Evolutionary conservation across 53 echinoderm and acorn worm genomes (phyloP).

Genomic region (Glandiceps talaboti): DNA sequence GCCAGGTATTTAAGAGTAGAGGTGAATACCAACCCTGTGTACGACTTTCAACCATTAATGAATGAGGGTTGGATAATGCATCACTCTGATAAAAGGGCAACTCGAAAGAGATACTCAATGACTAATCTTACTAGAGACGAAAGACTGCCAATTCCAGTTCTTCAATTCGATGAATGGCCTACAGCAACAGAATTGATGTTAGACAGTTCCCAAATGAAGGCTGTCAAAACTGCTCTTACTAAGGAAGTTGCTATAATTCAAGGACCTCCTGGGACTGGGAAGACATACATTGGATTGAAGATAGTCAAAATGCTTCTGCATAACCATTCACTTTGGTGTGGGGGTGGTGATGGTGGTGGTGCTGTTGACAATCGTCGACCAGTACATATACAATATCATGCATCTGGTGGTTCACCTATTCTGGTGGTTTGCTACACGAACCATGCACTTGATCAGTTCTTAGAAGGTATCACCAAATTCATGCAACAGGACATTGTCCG

Average conservation of each 20-base stretch:
- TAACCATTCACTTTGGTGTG: background rate
- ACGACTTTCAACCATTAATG: background rate
- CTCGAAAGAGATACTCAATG: background rate
- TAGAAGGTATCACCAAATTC: conserved; percentile 63
- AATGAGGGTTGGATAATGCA: background rate
- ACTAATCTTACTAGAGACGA: background rate
- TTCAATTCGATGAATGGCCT: conserved; percentile 38
- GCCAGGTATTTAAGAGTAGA: conserved; percentile 23
- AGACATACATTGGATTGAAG: conserved; percentile 66
- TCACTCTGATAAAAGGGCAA: background rate
- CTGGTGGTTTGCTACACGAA: conserved; percentile 78
- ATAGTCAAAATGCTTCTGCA: conserved; percentile 42
- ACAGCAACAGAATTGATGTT: conserved; percentile 17
- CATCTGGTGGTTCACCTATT: conserved; percentile 34
- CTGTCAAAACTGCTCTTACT: conserved; percentile 51
- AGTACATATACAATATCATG: background rate
- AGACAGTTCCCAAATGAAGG: conserved; percentile 49
- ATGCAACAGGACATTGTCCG: conserved; percentile 46
- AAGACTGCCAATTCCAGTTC: background rate
- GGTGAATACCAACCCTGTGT: background rate
- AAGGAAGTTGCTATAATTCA: conserved; percentile 58
- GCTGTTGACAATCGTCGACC: too few relatives aligned
- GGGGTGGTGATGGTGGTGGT: background rate
- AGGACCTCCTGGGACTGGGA: conserved; percentile 83
- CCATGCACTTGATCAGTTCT: conserved; percentile 90